Evolutionary conservation across 2,113 vertebrate genomes (phyloP).

Genomic region (Epinephelus lanceolatus): DNA sequence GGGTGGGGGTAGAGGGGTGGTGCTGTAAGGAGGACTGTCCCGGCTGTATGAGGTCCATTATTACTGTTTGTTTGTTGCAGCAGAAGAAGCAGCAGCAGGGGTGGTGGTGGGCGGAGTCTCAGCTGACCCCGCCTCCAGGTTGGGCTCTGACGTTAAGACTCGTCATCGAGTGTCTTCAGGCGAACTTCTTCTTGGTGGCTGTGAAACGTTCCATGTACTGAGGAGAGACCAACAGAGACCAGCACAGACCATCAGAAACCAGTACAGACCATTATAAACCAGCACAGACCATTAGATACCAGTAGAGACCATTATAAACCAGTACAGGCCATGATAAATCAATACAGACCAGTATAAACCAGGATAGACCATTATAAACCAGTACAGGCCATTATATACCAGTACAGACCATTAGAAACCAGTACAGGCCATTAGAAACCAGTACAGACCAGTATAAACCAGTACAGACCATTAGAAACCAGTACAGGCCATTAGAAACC

Average conservation of each 20-base stretch:
- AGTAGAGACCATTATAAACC: no score
- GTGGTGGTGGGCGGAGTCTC: neutral
- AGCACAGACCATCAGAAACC: fast-evolving
- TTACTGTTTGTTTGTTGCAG: slow-evolving; percentile 2
- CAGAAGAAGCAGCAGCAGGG: slow-evolving; percentile 4
- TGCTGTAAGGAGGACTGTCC: neutral
- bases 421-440: no score
- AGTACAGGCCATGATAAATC: neutral
- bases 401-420: no score
- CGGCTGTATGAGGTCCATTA: neutral
- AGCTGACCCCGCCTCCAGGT: slow-evolving; percentile 2
- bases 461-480: no score
- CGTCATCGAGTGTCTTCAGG: slow-evolving; percentile 76
- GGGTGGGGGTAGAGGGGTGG: neutral
- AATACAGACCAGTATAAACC: no score
- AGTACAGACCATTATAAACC: neutral
- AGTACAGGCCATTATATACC: no score
- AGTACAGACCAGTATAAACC: no score
- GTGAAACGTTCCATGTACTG: slow-evolving; percentile 99
- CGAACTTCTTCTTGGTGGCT: slow-evolving; percentile 98
- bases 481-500: no score
- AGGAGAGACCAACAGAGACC: slow-evolving; percentile 8
- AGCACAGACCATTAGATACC: no score
- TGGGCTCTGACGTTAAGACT: neutral
- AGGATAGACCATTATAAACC: no score